phyloP scores from a whole-genome alignment of 1,140 invertebrate genomes.

The Camponotus vicinus region DNA sequence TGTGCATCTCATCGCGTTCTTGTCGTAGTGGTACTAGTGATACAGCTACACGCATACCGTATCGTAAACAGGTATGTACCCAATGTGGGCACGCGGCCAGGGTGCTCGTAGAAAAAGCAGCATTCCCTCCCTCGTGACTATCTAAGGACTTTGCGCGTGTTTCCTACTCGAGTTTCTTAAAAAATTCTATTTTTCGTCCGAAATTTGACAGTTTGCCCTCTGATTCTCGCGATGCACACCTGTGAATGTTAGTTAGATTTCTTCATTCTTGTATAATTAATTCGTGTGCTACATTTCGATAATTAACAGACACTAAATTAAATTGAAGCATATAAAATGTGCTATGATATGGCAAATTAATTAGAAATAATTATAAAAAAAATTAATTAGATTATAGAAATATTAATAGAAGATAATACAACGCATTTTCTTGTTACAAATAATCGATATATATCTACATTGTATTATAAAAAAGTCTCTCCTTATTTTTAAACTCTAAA shows the following conservation, averaged over 20 bases:
- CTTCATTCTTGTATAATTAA: neutral
- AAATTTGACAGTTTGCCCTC: neutral
- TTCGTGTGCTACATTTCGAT: neutral
- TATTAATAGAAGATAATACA: neutral
- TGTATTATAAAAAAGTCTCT: neutral
- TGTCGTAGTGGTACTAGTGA: neutral
- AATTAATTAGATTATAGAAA: neutral
- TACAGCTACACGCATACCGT: constrained; percentile 57
- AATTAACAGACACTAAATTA: neutral
- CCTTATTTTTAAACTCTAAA: neutral
- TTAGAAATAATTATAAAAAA: neutral
- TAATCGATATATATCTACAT: neutral
- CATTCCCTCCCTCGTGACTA: constrained; percentile 57
- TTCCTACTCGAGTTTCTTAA: constrained; percentile 37
- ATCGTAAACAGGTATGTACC: constrained; percentile 44
- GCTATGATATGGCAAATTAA: neutral
- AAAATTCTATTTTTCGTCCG: neutral
- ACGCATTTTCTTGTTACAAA: neutral
- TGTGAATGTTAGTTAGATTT: neutral
- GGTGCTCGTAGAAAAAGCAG: constrained; percentile 40
- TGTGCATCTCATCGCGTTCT: neutral
- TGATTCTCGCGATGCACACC: neutral
- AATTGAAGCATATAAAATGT: neutral
- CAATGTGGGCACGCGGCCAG: constrained; percentile 46
- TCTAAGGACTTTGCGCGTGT: constrained; percentile 34